A percentile compares a stretch with the other conserved stretches of the same genome.
Conservation (phyloP, 2,888 invertebrate species). For the Orgyia antiqua region DNA sequence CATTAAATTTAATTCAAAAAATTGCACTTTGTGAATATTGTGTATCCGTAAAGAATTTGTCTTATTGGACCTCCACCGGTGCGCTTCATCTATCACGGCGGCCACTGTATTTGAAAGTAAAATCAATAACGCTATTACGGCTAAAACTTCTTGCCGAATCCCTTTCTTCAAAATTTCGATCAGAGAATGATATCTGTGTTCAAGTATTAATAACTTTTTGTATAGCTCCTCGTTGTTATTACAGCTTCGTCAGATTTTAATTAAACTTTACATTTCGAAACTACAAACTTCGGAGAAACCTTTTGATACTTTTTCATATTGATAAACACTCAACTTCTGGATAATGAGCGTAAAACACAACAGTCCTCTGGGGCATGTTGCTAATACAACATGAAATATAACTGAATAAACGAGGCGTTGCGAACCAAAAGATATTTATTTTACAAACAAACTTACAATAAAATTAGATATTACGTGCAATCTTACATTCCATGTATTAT, state of each 20-base stretch:
- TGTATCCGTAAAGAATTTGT: too few species aligned
- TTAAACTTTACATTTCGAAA: slow-evolving; percentile 19
- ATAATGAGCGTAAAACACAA: slow-evolving; percentile 18
- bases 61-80: too few species aligned
- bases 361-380: slow-evolving; percentile 7
- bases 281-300: slow-evolving; percentile 13
- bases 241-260: slow-evolving; percentile 20
- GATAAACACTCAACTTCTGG: slow-evolving; percentile 14
- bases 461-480: slow-evolving; percentile 9
- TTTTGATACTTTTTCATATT: slow-evolving; percentile 13
- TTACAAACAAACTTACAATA: slow-evolving; percentile 10
- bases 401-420: slow-evolving; percentile 11
- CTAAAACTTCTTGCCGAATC: too few species aligned
- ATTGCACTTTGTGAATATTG: too few species aligned
- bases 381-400: slow-evolving; percentile 17
- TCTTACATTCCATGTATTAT: slow-evolving; percentile 9
- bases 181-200: slow-evolving; percentile 9
- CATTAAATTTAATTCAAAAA: too few species aligned
- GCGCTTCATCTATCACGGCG: background rate
- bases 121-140: slow-evolving; percentile 5
- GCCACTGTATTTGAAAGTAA: slow-evolving; percentile 1
- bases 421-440: slow-evolving; percentile 14
- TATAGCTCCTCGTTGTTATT: slow-evolving; percentile 10
- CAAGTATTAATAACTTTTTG: slow-evolving; percentile 14
- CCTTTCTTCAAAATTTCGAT: slow-evolving; percentile 5